A percentile compares a stretch with the other conserved stretches of the same genome.
phyloP scores from a whole-genome alignment of 2,113 vertebrate genomes.

The Saiga tatarica region DNA sequence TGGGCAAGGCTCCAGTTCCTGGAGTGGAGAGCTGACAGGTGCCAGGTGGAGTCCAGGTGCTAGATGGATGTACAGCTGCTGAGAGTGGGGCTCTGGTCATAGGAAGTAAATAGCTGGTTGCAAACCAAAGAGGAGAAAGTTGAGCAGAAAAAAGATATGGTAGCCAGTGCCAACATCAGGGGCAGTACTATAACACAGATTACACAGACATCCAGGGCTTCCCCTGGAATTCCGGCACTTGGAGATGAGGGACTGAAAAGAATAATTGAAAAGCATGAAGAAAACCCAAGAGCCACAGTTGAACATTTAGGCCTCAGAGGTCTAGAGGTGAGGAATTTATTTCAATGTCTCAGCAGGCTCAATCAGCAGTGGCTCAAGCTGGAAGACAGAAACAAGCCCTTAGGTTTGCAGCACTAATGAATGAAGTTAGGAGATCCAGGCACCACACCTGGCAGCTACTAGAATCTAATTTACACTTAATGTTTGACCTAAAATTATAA shows the following conservation, averaged over 20 bases:
- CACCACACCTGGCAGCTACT: not conserved
- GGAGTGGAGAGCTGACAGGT: constrained; percentile 46
- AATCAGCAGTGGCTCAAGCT: not conserved
- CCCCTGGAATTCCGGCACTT: not conserved
- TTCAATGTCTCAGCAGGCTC: not conserved
- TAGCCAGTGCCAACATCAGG: not conserved
- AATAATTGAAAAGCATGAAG: not conserved
- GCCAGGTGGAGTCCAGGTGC: not conserved
- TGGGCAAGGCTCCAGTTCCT: constrained; percentile 35
- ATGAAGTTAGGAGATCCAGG: not conserved
- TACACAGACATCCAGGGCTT: not conserved
- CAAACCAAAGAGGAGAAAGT: not conserved
- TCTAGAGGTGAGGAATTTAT: not conserved
- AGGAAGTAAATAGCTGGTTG: not conserved
- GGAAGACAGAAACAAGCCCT: not conserved
- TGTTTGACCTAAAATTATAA: constrained; percentile 23
- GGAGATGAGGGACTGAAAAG: not conserved
- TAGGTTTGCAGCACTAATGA: not conserved
- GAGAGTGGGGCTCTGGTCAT: not conserved
- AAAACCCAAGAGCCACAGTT: not conserved
- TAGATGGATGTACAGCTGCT: constrained; percentile 16
- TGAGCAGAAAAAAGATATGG: not conserved
- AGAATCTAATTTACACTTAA: constrained; percentile 30
- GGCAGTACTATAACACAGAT: not conserved
- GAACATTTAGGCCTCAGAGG: not conserved